Conservation (phyloP, 2,888 invertebrate genomes). For the Calliopum simillimum region DNA sequence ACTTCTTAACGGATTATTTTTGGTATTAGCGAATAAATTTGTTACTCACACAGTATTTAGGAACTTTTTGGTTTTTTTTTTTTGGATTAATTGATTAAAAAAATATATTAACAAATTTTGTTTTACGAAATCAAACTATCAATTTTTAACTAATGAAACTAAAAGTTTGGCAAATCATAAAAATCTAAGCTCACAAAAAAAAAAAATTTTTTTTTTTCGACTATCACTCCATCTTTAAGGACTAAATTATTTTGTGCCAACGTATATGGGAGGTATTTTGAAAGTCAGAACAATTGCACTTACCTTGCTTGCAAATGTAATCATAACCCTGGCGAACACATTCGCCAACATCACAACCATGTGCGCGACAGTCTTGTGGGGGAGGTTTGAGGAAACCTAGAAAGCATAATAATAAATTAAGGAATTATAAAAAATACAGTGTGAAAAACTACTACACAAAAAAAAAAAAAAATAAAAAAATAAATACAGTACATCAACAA, state of each 20-base stretch:
- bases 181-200: slow-evolving; percentile 1
- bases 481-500: no score
- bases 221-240: no score
- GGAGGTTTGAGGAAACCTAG: slow-evolving; percentile 63
- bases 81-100: not conserved
- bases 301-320: slow-evolving; percentile 73
- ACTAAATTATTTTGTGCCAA: not conserved
- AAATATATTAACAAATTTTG: not conserved
- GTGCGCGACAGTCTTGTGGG: slow-evolving; percentile 81
- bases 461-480: no score
- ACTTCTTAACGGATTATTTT: no score
- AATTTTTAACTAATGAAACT: slow-evolving; percentile 3
- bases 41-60: slow-evolving; percentile 19
- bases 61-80: slow-evolving; percentile 19
- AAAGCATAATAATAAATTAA: slow-evolving; percentile 27
- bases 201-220: no score
- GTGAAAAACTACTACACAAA: no score
- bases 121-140: slow-evolving; percentile 1
- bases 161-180: not conserved
- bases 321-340: slow-evolving; percentile 87
- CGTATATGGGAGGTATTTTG: no score
- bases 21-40: not conserved
- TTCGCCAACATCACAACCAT: slow-evolving; percentile 86
- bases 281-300: slow-evolving; percentile 50
- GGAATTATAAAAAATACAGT: not conserved